Evolutionary conservation across 1,140 invertebrate species (phyloP).

Genomic region (Atta cephalotes): DNA sequence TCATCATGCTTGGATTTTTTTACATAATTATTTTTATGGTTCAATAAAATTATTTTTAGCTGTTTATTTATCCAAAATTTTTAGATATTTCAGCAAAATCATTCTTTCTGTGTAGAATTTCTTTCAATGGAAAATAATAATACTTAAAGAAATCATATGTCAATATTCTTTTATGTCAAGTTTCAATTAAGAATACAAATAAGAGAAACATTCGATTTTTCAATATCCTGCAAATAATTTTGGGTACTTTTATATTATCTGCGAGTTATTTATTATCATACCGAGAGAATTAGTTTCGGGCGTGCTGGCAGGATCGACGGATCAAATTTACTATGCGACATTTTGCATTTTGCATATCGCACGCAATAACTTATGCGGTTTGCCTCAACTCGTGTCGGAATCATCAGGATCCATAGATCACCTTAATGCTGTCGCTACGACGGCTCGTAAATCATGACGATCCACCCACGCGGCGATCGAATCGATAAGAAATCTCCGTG

Average conservation of each 20-base stretch:
- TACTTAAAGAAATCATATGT: background rate
- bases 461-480: slow-evolving; percentile 68
- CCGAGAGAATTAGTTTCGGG: slow-evolving; percentile 23
- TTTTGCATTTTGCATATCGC: slow-evolving; percentile 61
- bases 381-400: background rate
- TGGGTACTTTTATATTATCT: background rate
- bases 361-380: slow-evolving; percentile 53
- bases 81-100: too few relatives aligned
- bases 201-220: background rate
- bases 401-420: slow-evolving; percentile 66
- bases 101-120: too few relatives aligned
- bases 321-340: slow-evolving; percentile 62
- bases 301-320: slow-evolving; percentile 36
- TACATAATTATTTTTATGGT: too few relatives aligned
- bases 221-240: slow-evolving; percentile 28
- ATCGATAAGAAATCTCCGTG: slow-evolving; percentile 66
- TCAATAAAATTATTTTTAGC: too few relatives aligned
- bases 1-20: too few relatives aligned
- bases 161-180: background rate
- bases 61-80: too few relatives aligned
- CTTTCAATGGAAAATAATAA: background rate
- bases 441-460: slow-evolving; percentile 71
- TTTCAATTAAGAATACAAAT: slow-evolving; percentile 1
- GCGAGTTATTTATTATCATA: slow-evolving; percentile 23
- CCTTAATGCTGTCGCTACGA: slow-evolving; percentile 72